Conservation (phyloP, 1,140 invertebrate species). For the Drosophila arizonae region DNA sequence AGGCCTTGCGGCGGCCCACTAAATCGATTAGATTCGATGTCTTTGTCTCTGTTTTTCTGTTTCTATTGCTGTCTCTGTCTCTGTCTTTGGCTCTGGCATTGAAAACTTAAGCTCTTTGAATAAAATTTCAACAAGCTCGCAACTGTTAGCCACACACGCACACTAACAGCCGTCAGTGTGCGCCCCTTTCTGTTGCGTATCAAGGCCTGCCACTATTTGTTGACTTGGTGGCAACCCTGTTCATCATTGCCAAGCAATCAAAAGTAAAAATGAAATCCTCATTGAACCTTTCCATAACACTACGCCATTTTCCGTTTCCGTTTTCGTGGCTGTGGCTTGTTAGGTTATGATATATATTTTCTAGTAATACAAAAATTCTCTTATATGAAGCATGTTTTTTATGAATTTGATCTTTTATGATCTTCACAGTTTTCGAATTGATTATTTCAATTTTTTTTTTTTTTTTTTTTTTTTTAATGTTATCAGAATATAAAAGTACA, state of each 20-base stretch:
- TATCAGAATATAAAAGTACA: too few relatives aligned
- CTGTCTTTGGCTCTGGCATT: constrained; percentile 5
- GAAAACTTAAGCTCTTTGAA: constrained; percentile 6
- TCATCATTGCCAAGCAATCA: constrained; percentile 33
- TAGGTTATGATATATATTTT: too few relatives aligned
- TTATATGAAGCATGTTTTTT: too few relatives aligned
- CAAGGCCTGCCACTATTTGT: not conserved
- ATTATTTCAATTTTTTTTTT: too few relatives aligned
- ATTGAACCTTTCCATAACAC: constrained; percentile 27
- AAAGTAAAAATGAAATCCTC: constrained; percentile 57
- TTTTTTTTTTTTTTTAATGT: too few relatives aligned
- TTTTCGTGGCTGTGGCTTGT: too few relatives aligned
- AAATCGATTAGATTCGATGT: constrained; percentile 55
- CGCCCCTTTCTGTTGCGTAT: not conserved
- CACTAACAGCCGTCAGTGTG: not conserved
- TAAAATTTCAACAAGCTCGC: constrained; percentile 39
- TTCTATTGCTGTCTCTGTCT: constrained; percentile 1
- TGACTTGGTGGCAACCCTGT: constrained; percentile 29
- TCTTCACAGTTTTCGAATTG: too few relatives aligned
- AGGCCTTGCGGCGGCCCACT: constrained; percentile 52
- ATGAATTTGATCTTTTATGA: too few relatives aligned
- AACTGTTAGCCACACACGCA: not conserved
- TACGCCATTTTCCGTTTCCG: too few relatives aligned
- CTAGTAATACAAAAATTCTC: too few relatives aligned
- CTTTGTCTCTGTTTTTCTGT: constrained; percentile 18